A percentile compares a stretch with the other conserved stretches of the same genome.
Evolutionary conservation across 2,113 vertebrate genomes (phyloP).

Genomic region (Malurus elegans): DNA sequence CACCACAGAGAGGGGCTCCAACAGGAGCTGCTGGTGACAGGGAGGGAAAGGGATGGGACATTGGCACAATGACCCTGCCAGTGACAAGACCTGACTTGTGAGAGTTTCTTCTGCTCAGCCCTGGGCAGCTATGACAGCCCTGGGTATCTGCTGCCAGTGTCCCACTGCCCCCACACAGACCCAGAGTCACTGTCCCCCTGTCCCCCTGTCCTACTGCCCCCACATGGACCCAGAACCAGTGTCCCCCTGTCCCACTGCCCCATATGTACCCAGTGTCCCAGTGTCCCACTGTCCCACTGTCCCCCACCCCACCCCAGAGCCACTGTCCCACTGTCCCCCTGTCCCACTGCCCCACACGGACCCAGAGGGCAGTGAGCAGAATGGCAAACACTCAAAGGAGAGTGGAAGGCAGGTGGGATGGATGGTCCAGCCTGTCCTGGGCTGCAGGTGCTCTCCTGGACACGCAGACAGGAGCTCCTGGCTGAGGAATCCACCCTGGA

Average conservation of each 20-base stretch:
- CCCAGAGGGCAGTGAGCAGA: background rate
- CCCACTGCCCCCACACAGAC: too few relatives aligned
- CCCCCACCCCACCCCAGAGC: too few relatives aligned
- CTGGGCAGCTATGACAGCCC: background rate
- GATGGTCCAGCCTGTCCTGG: background rate
- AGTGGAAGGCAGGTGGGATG: background rate
- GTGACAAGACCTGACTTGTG: background rate
- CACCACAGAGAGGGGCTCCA: background rate
- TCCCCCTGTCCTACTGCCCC: too few relatives aligned
- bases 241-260: too few relatives aligned
- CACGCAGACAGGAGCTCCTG: background rate
- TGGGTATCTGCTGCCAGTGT: background rate
- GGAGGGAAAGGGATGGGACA: background rate
- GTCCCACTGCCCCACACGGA: background rate
- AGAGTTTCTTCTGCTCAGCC: background rate
- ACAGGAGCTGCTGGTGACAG: background rate
- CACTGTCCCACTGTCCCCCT: rapidly evolving
- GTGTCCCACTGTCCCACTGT: too few relatives aligned
- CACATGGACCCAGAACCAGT: too few relatives aligned
- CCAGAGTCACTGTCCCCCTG: too few relatives aligned
- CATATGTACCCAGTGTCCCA: too few relatives aligned
- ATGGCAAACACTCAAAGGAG: background rate
- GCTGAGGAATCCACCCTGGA: background rate
- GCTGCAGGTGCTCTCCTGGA: background rate
- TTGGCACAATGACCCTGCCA: background rate